These are phyloP conservation scores for Agelastica alni DNA, from an alignment of 2,888 invertebrate genomes.

Conservation along the genomic window DNA sequence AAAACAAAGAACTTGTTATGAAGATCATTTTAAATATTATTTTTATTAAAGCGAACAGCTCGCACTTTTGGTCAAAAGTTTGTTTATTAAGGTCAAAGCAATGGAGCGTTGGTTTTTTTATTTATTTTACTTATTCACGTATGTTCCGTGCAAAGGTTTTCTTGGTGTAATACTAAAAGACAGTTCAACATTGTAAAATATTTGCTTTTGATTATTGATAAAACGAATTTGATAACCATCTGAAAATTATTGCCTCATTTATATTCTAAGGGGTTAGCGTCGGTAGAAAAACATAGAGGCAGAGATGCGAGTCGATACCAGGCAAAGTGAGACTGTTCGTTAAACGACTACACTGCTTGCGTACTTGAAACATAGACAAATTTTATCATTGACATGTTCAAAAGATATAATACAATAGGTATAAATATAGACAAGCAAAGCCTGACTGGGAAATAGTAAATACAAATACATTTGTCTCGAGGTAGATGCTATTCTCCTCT, in stretches of 20 bases:
- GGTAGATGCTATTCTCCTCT: slow-evolving; percentile 26
- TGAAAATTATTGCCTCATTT: slow-evolving; percentile 5
- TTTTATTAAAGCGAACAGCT: too few species aligned
- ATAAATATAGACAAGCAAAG: slow-evolving; percentile 20
- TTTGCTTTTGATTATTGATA: background rate
- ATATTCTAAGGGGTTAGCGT: background rate
- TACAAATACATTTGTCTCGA: slow-evolving; percentile 32
- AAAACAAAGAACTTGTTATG: too few species aligned
- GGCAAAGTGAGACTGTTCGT: background rate
- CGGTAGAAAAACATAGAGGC: too few species aligned
- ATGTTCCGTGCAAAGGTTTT: too few species aligned
- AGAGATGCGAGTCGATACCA: background rate
- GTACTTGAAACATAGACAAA: slow-evolving; percentile 13
- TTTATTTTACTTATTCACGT: too few species aligned
- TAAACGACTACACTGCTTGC: slow-evolving; percentile 8
- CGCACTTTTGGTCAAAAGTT: too few species aligned
- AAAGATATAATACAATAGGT: slow-evolving; percentile 23
- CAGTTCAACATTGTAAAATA: too few species aligned
- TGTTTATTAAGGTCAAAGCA: too few species aligned
- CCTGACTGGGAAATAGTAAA: slow-evolving; percentile 20
- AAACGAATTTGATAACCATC: background rate
- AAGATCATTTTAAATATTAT: too few species aligned
- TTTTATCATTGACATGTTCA: slow-evolving; percentile 26
- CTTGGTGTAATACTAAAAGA: too few species aligned
- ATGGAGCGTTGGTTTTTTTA: too few species aligned